phyloP scores from a whole-genome alignment of 2,113 vertebrate genomes.

The Lichenostomus cassidix region DNA sequence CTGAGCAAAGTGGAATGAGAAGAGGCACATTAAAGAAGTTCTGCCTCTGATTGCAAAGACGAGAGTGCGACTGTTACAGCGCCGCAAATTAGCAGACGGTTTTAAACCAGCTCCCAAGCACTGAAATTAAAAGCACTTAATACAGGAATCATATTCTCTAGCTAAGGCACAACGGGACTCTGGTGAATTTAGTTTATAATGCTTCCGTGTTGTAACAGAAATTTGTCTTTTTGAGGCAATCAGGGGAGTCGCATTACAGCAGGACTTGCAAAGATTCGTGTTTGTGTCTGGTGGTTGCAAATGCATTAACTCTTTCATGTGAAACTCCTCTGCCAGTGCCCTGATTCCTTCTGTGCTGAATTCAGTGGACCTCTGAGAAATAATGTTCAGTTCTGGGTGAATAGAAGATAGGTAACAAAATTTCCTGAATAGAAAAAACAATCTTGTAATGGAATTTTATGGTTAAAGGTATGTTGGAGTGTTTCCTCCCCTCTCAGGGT shows the following conservation, averaged over 20 bases:
- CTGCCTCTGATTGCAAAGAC: background rate
- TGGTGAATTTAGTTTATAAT: constrained; percentile 65
- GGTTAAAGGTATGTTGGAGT: background rate
- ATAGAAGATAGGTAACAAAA: background rate
- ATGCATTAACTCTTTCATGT: constrained; percentile 26
- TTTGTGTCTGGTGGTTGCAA: background rate
- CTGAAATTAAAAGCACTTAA: constrained; percentile 70
- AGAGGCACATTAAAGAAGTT: constrained; percentile 31
- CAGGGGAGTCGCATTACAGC: constrained; percentile 64
- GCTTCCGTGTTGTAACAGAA: constrained; percentile 43
- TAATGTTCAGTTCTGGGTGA: background rate
- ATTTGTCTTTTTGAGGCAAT: constrained; percentile 63
- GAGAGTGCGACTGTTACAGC: background rate
- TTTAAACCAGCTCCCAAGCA: constrained; percentile 57
- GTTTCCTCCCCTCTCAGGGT: background rate
- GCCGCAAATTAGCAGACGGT: constrained; percentile 25
- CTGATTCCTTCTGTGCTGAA: background rate
- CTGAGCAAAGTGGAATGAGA: background rate
- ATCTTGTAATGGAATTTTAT: background rate
- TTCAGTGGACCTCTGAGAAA: background rate
- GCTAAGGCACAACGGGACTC: constrained; percentile 50
- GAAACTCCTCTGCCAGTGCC: background rate
- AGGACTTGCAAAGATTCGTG: constrained; percentile 35
- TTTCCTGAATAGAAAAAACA: background rate
- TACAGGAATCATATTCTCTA: constrained; percentile 65